These are phyloP conservation scores for Chrysolina oricalcia DNA, from an alignment of 2,888 invertebrate species.

Conservation along the genomic window DNA sequence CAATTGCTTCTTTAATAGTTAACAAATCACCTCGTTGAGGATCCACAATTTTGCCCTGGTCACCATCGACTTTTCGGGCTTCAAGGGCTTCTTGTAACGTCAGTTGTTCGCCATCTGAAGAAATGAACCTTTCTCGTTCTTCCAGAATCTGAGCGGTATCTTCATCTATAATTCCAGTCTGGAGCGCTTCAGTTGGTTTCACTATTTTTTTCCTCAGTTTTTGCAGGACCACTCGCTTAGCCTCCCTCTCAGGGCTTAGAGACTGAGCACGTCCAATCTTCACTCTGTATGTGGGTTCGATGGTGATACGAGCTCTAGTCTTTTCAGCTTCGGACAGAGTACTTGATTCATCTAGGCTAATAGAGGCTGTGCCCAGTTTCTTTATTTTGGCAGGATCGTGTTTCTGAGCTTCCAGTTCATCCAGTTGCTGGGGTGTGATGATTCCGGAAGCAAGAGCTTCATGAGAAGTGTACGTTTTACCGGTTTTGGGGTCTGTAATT, in stretches of 20 bases:
- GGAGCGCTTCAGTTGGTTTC: constrained; percentile 84
- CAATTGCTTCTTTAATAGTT: constrained; percentile 88
- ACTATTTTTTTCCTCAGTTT: constrained; percentile 86
- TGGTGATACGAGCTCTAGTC: constrained; percentile 75
- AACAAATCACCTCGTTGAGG: constrained; percentile 86
- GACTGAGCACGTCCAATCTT: constrained; percentile 78
- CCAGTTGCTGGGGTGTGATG: constrained; percentile 54
- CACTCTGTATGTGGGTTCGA: constrained; percentile 80
- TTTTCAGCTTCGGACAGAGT: constrained; percentile 75
- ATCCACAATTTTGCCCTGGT: constrained; percentile 86
- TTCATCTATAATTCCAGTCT: constrained; percentile 85
- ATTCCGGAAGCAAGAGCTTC: constrained; percentile 71
- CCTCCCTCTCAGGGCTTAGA: constrained; percentile 76
- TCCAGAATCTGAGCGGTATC: constrained; percentile 83
- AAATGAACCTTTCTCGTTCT: constrained; percentile 75
- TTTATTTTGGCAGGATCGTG: constrained; percentile 56
- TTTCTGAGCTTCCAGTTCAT: constrained; percentile 46
- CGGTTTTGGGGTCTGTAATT: constrained; percentile 73
- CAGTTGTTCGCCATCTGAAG: constrained; percentile 76
- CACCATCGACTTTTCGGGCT: constrained; percentile 80
- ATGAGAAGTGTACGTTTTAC: constrained; percentile 67
- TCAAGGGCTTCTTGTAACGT: constrained; percentile 86
- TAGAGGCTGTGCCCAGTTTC: constrained; percentile 64
- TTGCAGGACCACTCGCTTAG: constrained; percentile 82
- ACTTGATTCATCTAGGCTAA: constrained; percentile 67